A percentile compares a stretch with the other conserved stretches of the same genome.
Conservation (phyloP, 2,113 vertebrate species). For the Panthera tigris region DNA sequence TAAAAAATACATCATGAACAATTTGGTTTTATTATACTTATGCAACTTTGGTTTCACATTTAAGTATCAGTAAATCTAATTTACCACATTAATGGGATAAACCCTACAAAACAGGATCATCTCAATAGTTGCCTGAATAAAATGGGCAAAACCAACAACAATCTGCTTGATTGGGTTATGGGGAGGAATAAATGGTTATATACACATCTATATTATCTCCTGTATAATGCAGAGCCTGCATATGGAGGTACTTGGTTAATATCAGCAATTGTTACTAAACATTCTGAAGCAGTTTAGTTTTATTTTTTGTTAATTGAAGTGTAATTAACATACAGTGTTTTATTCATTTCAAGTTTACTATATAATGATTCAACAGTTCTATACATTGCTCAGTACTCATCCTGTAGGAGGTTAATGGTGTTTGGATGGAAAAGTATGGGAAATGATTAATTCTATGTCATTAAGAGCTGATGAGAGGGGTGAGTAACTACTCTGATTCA, state of each 20-base stretch:
- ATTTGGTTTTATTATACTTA: background rate
- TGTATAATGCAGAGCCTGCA: background rate
- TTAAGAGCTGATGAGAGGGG: background rate
- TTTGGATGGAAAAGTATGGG: background rate
- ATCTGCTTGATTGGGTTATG: background rate
- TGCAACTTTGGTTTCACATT: background rate
- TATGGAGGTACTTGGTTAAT: background rate
- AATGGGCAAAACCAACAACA: background rate
- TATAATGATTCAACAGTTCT: background rate
- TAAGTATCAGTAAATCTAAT: background rate
- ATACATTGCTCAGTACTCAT: background rate
- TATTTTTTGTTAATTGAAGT: background rate
- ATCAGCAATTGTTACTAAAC: background rate
- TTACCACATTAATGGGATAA: background rate
- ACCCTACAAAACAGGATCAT: background rate
- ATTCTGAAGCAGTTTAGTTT: background rate
- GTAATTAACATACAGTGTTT: background rate
- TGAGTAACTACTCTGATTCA: background rate
- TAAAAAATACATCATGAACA: background rate
- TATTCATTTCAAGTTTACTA: background rate
- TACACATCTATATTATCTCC: background rate
- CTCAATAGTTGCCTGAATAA: background rate
- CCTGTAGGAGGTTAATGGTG: background rate
- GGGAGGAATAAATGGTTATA: background rate
- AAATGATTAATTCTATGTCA: background rate